A percentile compares a stretch with the other conserved stretches of the same genome.
Evolutionary conservation across 2,888 invertebrate species (phyloP).

Genomic region (Mechanitis mazaeus): DNA sequence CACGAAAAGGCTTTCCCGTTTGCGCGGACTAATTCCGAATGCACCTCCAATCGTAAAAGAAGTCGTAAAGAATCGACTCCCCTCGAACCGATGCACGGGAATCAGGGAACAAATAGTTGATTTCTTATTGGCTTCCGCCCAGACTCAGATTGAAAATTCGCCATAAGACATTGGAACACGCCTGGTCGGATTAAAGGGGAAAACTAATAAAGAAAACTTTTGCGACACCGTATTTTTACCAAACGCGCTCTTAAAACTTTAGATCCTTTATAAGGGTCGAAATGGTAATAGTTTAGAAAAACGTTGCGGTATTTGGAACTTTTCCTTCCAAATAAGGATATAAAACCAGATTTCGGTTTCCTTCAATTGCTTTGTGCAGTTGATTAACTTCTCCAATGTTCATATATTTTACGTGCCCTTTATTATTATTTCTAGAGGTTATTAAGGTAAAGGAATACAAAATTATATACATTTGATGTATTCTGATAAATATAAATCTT

Average conservation of each 20-base stretch:
- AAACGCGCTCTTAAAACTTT: conserved; percentile 69
- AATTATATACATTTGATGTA: conserved; percentile 7
- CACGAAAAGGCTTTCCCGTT: conserved; percentile 71
- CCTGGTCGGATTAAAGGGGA: conserved; percentile 73
- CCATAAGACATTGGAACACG: conserved; percentile 76
- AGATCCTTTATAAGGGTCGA: conserved; percentile 64
- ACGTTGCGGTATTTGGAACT: conserved; percentile 39
- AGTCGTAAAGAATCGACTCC: conserved; percentile 74
- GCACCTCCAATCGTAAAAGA: conserved; percentile 76
- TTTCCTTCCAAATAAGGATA: conserved; percentile 43
- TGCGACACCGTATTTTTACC: conserved; percentile 75
- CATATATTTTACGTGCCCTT: conserved; percentile 19
- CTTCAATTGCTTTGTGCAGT: conserved; percentile 42
- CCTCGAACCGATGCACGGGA: conserved; percentile 70
- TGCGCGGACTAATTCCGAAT: conserved; percentile 72
- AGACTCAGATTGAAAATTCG: conserved; percentile 75
- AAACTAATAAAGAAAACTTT: conserved; percentile 77
- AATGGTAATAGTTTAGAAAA: conserved; percentile 60
- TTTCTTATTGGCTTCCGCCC: conserved; percentile 75
- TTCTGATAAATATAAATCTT: background rate
- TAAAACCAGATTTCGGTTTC: conserved; percentile 47
- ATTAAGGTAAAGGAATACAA: conserved; percentile 9
- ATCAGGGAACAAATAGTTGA: conserved; percentile 74
- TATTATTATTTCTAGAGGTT: conserved; percentile 20
- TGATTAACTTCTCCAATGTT: conserved; percentile 53